Percentiles rank a stretch among this genome's conserved stretches.
Conservation (phyloP, 2,888 invertebrate species). For the Odiellus spinosus region DNA sequence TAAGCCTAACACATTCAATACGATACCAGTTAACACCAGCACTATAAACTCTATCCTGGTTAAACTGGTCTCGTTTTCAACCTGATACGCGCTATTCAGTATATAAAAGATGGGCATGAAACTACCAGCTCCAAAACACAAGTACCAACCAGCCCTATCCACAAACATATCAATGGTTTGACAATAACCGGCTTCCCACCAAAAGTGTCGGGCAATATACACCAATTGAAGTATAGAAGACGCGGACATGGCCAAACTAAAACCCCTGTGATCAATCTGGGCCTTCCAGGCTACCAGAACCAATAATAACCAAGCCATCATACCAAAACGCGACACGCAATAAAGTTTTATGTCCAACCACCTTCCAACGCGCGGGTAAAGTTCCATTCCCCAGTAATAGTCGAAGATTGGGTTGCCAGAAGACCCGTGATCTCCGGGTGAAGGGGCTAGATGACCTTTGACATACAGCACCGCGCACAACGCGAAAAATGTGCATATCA, state of each 20-base stretch:
- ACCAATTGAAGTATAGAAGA: conserved; percentile 34
- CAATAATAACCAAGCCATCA: conserved; percentile 33
- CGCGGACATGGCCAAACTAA: conserved; percentile 25
- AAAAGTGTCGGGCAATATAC: conserved; percentile 41
- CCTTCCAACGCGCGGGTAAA: conserved; percentile 34
- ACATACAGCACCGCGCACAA: conserved; percentile 17
- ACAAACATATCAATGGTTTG: conserved; percentile 40
- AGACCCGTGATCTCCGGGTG: conserved; percentile 28
- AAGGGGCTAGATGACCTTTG: conserved; percentile 25
- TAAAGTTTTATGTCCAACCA: conserved; percentile 27
- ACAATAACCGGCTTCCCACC: conserved; percentile 42
- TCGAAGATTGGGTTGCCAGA: conserved; percentile 35
- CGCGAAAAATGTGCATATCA: conserved; percentile 7
- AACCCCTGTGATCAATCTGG: conserved; percentile 21
- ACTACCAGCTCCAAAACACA: conserved; percentile 40
- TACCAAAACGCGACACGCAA: conserved; percentile 34
- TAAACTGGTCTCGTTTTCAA: conserved; percentile 26
- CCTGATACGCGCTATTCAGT: conserved; percentile 34
- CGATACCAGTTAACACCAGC: conserved; percentile 28
- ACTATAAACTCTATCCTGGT: conserved; percentile 17
- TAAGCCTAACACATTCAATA: conserved; percentile 26
- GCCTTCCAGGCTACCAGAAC: conserved; percentile 14
- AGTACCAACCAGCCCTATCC: conserved; percentile 36
- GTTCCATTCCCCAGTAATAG: conserved; percentile 42
- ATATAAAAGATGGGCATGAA: conserved; percentile 33